phyloP scores from a whole-genome alignment of 2,888 invertebrate genomes.

The Eupithecia exiguata region DNA sequence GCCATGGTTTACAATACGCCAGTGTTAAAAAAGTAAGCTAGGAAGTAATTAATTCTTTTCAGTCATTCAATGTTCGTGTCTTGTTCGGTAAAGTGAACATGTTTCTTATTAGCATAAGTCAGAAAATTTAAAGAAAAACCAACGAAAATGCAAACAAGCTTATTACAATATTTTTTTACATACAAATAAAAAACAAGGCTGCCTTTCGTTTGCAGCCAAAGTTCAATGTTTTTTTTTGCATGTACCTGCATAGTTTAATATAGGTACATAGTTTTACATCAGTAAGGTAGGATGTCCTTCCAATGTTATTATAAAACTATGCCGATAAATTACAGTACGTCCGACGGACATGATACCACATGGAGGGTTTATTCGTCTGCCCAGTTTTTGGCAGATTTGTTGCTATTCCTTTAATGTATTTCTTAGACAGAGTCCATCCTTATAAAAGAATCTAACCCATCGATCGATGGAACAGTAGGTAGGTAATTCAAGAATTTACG shows the following conservation, averaged over 20 bases:
- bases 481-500: background rate
- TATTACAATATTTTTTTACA: background rate
- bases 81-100: background rate
- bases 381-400: background rate
- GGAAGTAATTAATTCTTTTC: background rate
- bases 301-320: background rate
- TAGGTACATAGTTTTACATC: no score
- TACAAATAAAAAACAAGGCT: background rate
- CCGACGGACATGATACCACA: background rate
- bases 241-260: background rate
- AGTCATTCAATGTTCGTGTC: background rate
- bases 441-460: background rate
- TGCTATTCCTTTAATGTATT: background rate
- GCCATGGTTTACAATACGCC: background rate
- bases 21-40: background rate
- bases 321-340: background rate
- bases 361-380: background rate
- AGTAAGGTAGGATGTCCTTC: no score
- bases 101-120: background rate
- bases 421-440: background rate
- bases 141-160: background rate
- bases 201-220: background rate
- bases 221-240: background rate
- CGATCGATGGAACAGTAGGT: background rate
- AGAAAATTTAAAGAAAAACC: background rate